Conservation (phyloP, 1,140 invertebrate species). For the Drosophila quadrilineata region DNA sequence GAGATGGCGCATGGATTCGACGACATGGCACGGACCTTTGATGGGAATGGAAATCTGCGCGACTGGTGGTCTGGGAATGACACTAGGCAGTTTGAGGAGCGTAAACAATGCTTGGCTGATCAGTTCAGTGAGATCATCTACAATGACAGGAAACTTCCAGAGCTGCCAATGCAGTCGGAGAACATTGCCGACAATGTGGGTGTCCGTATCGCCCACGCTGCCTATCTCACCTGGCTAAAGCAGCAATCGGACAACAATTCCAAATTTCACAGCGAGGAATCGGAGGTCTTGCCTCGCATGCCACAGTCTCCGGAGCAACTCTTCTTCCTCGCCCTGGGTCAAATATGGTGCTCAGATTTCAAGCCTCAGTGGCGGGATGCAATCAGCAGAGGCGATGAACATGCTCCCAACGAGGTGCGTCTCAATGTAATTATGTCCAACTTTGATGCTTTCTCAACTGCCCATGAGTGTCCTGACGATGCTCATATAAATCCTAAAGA, state of each 20-base stretch:
- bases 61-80: slow-evolving; percentile 94
- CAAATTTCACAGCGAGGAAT: too few relatives aligned
- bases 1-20: slow-evolving; percentile 87
- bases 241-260: slow-evolving; percentile 73
- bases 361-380: not conserved
- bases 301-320: slow-evolving; percentile 90
- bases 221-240: slow-evolving; percentile 85
- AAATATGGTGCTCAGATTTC: slow-evolving; percentile 82
- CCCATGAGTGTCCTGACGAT: slow-evolving; percentile 89
- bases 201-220: slow-evolving; percentile 93
- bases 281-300: slow-evolving; percentile 88
- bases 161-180: slow-evolving; percentile 89
- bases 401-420: slow-evolving; percentile 88
- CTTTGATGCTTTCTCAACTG: slow-evolving; percentile 90
- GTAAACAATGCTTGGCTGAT: slow-evolving; percentile 93
- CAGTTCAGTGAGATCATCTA: slow-evolving; percentile 91
- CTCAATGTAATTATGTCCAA: slow-evolving; percentile 95
- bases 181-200: slow-evolving; percentile 98
- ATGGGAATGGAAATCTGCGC: slow-evolving; percentile 86
- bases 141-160: slow-evolving; percentile 85
- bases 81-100: slow-evolving; percentile 91
- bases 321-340: slow-evolving; percentile 96
- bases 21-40: slow-evolving; percentile 85
- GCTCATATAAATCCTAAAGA: slow-evolving; percentile 93
- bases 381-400: slow-evolving; percentile 87